Conservation (phyloP, 2,888 invertebrate species). For the Dryococelus australis region DNA sequence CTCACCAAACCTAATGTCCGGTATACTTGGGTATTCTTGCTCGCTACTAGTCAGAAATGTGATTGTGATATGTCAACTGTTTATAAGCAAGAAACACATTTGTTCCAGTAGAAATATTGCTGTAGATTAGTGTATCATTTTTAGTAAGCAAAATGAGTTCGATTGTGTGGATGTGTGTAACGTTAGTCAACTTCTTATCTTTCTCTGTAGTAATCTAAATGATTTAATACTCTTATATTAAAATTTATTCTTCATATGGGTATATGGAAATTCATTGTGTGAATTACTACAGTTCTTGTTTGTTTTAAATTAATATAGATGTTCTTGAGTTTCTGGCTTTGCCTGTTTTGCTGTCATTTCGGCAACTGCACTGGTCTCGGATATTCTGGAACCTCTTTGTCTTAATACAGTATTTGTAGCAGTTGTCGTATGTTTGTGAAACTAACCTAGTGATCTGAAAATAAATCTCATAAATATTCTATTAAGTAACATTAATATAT, state of each 20-base stretch:
- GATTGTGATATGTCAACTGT: background rate
- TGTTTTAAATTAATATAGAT: too few relatives aligned
- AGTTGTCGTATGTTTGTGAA: background rate
- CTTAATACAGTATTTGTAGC: background rate
- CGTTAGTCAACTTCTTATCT: background rate
- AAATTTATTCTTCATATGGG: too few relatives aligned
- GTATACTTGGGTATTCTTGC: background rate
- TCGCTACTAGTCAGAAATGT: constrained; percentile 10
- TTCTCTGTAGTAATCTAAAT: background rate
- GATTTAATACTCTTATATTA: too few relatives aligned
- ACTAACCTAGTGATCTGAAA: background rate
- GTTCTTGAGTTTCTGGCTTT: too few relatives aligned
- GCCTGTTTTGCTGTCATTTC: too few relatives aligned
- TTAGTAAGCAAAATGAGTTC: background rate
- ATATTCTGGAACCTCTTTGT: background rate
- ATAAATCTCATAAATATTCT: background rate
- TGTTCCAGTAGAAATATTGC: background rate
- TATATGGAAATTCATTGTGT: too few relatives aligned
- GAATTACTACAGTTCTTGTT: too few relatives aligned
- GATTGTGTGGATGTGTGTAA: background rate
- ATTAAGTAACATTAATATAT: background rate
- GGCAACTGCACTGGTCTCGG: too few relatives aligned
- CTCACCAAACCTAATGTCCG: background rate
- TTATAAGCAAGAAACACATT: background rate
- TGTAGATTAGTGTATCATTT: background rate